These are phyloP conservation scores for Varanus komodoensis DNA, from an alignment of 2,113 vertebrate genomes.

Conservation along the genomic window DNA sequence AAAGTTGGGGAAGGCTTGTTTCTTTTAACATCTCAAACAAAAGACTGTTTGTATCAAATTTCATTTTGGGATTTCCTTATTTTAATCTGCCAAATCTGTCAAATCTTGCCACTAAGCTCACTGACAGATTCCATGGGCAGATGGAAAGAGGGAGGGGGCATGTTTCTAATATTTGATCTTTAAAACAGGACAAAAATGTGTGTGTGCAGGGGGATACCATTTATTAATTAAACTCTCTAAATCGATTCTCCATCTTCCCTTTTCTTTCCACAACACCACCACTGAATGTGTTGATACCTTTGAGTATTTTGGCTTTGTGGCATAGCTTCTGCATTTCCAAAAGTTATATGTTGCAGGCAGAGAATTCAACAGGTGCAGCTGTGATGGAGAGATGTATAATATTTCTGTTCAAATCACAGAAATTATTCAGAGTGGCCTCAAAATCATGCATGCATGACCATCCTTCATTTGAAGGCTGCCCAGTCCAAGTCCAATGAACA, in stretches of 20 bases:
- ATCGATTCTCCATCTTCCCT: too few species aligned
- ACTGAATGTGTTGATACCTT: neutral
- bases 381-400: too few species aligned
- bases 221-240: neutral
- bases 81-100: slow-evolving; percentile 19
- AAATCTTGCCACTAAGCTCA: neutral
- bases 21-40: slow-evolving; percentile 65
- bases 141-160: neutral
- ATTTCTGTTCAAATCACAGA: too few species aligned
- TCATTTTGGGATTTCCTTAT: slow-evolving; percentile 27
- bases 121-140: neutral
- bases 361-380: neutral
- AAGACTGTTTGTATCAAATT: slow-evolving; percentile 45
- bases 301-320: neutral
- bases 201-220: neutral
- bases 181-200: neutral
- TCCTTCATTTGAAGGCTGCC: too few species aligned
- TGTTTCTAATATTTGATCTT: neutral
- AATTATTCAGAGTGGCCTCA: too few species aligned
- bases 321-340: neutral
- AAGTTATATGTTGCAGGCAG: neutral
- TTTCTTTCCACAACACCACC: neutral
- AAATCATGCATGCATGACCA: too few species aligned
- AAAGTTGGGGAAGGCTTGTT: slow-evolving; percentile 26
- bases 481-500: too few species aligned